Evolutionary conservation across 2,113 vertebrate species (phyloP).

Genomic region (Lepus europaeus): DNA sequence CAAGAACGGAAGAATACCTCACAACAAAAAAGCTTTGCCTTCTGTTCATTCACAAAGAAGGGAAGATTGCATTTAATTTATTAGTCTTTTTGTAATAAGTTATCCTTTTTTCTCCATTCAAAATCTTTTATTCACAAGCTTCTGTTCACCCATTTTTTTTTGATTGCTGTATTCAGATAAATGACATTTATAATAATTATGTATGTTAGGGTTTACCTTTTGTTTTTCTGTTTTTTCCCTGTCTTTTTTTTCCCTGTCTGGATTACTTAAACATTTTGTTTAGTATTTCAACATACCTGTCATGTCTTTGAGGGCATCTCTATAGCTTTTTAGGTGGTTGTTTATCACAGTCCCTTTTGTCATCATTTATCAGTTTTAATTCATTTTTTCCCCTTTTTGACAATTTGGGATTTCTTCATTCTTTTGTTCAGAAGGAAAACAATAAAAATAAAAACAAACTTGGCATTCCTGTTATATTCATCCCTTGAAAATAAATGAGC

Average conservation of each 20-base stretch:
- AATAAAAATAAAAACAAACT: constrained; percentile 55
- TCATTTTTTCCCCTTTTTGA: background rate
- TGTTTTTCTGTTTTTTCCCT: too few relatives aligned
- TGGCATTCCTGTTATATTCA: background rate
- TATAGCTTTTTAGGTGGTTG: too few relatives aligned
- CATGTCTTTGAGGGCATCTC: too few relatives aligned
- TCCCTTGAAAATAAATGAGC: constrained; percentile 69
- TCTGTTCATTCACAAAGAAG: background rate
- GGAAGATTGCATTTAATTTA: constrained; percentile 50
- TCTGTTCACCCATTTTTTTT: background rate
- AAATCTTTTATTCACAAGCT: background rate
- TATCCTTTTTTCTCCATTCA: background rate
- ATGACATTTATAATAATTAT: too few relatives aligned
- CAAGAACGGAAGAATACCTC: background rate
- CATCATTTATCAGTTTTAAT: too few relatives aligned
- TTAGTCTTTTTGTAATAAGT: background rate
- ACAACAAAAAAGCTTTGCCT: background rate
- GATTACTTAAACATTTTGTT: too few relatives aligned
- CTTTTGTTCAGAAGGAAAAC: background rate
- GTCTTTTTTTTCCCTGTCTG: too few relatives aligned
- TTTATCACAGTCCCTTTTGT: too few relatives aligned
- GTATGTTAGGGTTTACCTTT: too few relatives aligned
- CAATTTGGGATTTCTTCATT: background rate
- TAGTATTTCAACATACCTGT: too few relatives aligned
- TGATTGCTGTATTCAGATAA: too few relatives aligned